These are phyloP conservation scores for Drosophila micromelanica DNA, from an alignment of 1,140 invertebrate genomes.

Conservation along the genomic window DNA sequence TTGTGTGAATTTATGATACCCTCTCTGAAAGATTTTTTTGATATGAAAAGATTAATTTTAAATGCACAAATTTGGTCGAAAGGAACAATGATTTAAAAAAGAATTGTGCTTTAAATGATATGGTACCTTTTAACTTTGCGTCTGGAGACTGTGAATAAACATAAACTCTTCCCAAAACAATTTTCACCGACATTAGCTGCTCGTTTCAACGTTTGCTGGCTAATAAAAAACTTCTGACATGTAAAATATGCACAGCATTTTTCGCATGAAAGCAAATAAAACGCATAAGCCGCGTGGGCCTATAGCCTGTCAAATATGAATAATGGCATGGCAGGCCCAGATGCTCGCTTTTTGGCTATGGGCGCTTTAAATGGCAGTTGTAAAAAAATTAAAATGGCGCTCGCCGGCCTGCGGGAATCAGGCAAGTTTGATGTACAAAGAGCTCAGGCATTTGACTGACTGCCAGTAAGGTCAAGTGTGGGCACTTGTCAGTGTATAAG, in stretches of 20 bases:
- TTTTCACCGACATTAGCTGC: slow-evolving; percentile 65
- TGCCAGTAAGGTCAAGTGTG: slow-evolving; percentile 63
- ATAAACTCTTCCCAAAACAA: slow-evolving; percentile 15
- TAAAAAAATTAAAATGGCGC: slow-evolving; percentile 73
- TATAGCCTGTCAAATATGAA: slow-evolving; percentile 73
- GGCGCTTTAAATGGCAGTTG: slow-evolving; percentile 60
- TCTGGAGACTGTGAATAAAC: neutral
- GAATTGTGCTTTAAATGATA: neutral
- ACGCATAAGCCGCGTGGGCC: slow-evolving; percentile 73
- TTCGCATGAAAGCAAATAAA: slow-evolving; percentile 76
- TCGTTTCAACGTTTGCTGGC: slow-evolving; percentile 40
- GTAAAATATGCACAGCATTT: slow-evolving; percentile 74
- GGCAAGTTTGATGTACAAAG: slow-evolving; percentile 71
- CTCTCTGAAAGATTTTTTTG: no score
- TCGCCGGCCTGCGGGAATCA: slow-evolving; percentile 56
- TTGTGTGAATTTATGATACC: neutral
- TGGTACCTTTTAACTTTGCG: neutral
- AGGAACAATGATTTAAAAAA: neutral
- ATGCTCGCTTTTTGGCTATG: slow-evolving; percentile 9
- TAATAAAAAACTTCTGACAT: slow-evolving; percentile 47
- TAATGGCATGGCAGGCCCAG: slow-evolving; percentile 47
- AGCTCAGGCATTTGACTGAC: slow-evolving; percentile 48
- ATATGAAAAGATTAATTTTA: no score
- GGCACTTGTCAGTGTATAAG: slow-evolving; percentile 3
- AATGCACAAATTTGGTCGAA: neutral